Evolutionary conservation across 1,140 invertebrate species (phyloP).

Genomic region (Heliconius hermathena): DNA sequence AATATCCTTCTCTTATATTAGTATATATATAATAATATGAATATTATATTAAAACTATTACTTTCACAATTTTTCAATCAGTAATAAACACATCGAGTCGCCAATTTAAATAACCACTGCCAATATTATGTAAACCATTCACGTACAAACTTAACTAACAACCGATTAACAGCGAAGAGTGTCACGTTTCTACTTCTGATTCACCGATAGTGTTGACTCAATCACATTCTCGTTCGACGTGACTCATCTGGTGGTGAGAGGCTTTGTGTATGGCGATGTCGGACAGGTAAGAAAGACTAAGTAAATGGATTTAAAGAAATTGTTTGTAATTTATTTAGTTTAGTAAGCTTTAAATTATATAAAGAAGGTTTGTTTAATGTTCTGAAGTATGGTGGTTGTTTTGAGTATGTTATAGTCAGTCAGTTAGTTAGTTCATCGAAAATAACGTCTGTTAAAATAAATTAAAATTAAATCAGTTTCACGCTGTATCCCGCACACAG

Average conservation of each 20-base stretch:
- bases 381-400: too few species aligned
- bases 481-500: too few species aligned
- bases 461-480: too few species aligned
- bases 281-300: neutral
- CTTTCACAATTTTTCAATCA: neutral
- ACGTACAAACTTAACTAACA: conserved; percentile 20
- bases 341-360: neutral
- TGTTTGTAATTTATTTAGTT: neutral
- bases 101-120: neutral
- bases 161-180: conserved; percentile 17
- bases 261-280: neutral
- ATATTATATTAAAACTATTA: neutral
- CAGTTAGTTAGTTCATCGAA: too few species aligned
- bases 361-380: neutral
- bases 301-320: conserved; percentile 6
- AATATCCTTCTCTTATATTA: neutral
- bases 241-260: conserved; percentile 14
- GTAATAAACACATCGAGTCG: neutral
- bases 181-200: conserved; percentile 28
- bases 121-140: conserved; percentile 19
- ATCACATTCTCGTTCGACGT: conserved; percentile 12
- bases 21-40: neutral
- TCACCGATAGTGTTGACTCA: conserved; percentile 37
- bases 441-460: too few species aligned
- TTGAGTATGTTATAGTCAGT: too few species aligned